phyloP scores from a whole-genome alignment of 1,140 invertebrate genomes.

The Zaprionus tsacasi region DNA sequence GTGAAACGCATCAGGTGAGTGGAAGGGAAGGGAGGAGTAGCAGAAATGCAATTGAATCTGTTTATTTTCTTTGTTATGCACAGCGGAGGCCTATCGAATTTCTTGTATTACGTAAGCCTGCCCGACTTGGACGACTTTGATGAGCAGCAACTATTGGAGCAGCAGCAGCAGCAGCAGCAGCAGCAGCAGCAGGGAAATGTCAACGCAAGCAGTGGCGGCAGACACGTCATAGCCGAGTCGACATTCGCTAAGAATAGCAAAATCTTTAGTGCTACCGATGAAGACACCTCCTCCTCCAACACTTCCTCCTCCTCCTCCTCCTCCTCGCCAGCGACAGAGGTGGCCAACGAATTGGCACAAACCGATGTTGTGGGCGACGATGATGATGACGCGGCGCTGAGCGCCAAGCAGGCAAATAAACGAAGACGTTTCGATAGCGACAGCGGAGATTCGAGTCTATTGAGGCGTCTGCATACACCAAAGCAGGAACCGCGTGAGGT shows the following conservation, averaged over 20 bases:
- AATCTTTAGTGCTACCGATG: background rate
- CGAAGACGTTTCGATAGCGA: conserved; percentile 74
- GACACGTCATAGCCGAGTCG: conserved; percentile 59
- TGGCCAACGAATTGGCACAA: conserved; percentile 36
- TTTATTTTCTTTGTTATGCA: conserved; percentile 30
- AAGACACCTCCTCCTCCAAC: background rate
- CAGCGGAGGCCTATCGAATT: conserved; percentile 92
- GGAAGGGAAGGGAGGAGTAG: background rate
- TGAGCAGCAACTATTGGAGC: conserved; percentile 48
- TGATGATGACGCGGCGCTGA: conserved; percentile 61
- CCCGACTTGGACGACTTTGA: conserved; percentile 85
- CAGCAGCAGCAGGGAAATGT: conserved; percentile 49
- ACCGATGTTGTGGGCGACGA: conserved; percentile 37
- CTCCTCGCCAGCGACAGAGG: background rate
- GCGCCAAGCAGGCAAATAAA: conserved; percentile 64
- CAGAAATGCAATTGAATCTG: background rate
- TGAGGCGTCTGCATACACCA: conserved; percentile 58
- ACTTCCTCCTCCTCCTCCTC: background rate
- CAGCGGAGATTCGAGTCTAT: conserved; percentile 60
- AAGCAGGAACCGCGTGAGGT: conserved; percentile 76
- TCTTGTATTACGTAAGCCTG: conserved; percentile 91
- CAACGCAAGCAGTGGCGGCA: conserved; percentile 38
- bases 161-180: conserved; percentile 42
- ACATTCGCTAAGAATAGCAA: conserved; percentile 53
- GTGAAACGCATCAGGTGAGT: conserved; percentile 92